These are phyloP conservation scores for Scaptomyza montana DNA, from an alignment of 1,140 invertebrate species.

Conservation along the genomic window DNA sequence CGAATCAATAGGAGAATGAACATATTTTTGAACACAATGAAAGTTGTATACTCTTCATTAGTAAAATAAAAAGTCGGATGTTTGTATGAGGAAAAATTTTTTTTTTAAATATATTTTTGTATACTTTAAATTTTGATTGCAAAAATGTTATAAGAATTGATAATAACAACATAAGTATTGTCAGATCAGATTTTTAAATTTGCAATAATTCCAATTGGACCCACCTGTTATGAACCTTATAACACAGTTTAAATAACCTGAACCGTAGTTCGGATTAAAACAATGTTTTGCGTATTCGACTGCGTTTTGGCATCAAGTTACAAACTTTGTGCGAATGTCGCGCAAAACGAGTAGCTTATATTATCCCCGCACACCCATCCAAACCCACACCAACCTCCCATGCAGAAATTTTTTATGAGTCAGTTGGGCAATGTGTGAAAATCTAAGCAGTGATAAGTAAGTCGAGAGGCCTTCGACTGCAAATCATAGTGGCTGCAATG, in stretches of 20 bases:
- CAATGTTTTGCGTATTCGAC: conserved; percentile 14
- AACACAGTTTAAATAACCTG: conserved; percentile 1
- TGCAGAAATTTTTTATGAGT: conserved; percentile 32
- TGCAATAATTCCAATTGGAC: not conserved
- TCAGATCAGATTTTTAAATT: no score
- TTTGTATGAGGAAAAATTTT: no score
- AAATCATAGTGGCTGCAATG: conserved; percentile 61
- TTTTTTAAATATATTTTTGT: no score
- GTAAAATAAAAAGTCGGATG: no score
- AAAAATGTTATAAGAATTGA: no score
- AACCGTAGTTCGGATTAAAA: not conserved
- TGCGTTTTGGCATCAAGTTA: conserved; percentile 52
- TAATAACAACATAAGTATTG: no score
- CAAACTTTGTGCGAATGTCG: conserved; percentile 37
- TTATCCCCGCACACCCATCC: not conserved
- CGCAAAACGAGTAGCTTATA: conserved; percentile 6
- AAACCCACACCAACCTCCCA: conserved; percentile 16
- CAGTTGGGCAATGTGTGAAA: conserved; percentile 69
- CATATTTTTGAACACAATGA: not conserved
- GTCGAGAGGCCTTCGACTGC: conserved; percentile 46
- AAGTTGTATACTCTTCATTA: not conserved
- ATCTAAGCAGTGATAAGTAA: conserved; percentile 37
- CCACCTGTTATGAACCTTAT: not conserved
- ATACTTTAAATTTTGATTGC: not conserved
- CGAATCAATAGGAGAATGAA: conserved; percentile 39